Percentiles rank a stretch among this genome's conserved stretches.
phyloP scores from a whole-genome alignment of 2,797 vertebrate species.

The Diglossa cyanea region DNA sequence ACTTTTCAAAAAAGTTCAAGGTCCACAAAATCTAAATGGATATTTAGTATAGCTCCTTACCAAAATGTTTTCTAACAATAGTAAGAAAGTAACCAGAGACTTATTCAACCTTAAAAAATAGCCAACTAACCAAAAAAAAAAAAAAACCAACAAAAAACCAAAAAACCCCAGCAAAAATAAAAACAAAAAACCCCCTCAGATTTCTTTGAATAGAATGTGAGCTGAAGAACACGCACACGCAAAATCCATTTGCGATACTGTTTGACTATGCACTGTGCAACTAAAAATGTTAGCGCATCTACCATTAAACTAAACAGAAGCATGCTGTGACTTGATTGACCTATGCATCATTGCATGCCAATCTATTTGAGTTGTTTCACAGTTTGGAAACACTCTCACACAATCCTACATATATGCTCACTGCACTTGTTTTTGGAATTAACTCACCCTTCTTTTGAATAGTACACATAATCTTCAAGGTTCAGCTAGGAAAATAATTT shows the following conservation, averaged over 20 bases:
- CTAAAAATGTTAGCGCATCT: conserved; percentile 14
- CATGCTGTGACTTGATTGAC: conserved; percentile 50
- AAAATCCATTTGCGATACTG: neutral
- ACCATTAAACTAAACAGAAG: conserved; percentile 25
- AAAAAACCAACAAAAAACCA: accelerated
- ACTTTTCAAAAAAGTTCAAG: neutral
- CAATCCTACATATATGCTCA: neutral
- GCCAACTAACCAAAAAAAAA: neutral
- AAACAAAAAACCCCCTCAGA: neutral
- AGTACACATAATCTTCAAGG: neutral
- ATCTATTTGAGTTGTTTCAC: conserved; percentile 42
- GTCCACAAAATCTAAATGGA: neutral
- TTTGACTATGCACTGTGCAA: neutral
- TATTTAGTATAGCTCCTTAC: neutral
- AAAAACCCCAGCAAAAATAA: neutral
- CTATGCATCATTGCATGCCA: conserved; percentile 18
- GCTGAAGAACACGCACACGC: neutral
- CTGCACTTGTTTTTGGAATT: conserved; percentile 24
- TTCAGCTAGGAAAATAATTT: neutral
- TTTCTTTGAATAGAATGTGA: neutral
- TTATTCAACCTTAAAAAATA: neutral
- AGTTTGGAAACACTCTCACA: conserved; percentile 39
- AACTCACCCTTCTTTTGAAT: conserved; percentile 22
- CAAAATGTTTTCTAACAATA: neutral
- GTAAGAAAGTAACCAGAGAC: neutral